Percentiles rank a stretch among this genome's conserved stretches.
Conservation (phyloP, 2,797 vertebrate genomes). For the Takifugu rubripes region DNA sequence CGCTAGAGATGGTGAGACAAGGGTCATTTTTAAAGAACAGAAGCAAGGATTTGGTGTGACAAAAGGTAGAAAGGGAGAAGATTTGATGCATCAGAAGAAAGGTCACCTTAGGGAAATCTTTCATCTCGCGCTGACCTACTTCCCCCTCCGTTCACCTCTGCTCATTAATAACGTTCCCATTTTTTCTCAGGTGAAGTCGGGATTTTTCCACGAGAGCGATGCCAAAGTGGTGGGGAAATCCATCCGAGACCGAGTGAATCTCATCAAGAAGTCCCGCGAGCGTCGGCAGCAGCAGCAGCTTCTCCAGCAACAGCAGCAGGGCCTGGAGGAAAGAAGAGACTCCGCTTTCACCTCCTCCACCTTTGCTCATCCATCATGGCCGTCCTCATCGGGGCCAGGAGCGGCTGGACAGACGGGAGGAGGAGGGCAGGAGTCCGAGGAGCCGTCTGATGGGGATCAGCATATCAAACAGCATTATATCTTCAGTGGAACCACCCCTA, state of each 20-base stretch:
- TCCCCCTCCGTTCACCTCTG: conserved; percentile 7
- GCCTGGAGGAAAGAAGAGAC: conserved; percentile 76
- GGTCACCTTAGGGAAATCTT: conserved; percentile 12
- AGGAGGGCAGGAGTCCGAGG: conserved; percentile 75
- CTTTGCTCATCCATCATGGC: conserved; percentile 61
- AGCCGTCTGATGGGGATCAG: conserved; percentile 84
- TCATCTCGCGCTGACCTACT: conserved; percentile 25
- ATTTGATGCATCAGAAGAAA: conserved; percentile 7
- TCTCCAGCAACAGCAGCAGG: conserved; percentile 57
- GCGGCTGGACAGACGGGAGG: conserved; percentile 38
- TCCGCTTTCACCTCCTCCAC: conserved; percentile 63
- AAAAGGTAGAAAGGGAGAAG: conserved; percentile 1
- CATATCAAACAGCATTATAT: conserved; percentile 79
- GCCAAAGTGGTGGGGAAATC: conserved; percentile 94
- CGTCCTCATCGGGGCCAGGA: conserved; percentile 59
- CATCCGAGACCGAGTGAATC: conserved; percentile 86
- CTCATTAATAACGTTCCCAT: conserved; percentile 4
- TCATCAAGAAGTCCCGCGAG: conserved; percentile 88
- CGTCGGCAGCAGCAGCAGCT: conserved; percentile 75
- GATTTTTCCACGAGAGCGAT: conserved; percentile 95
- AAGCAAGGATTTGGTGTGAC: conserved; percentile 1
- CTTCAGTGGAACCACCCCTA: conserved; percentile 54
- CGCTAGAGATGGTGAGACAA: conserved; percentile 89
- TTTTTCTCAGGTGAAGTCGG: conserved; percentile 84
- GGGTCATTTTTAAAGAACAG: conserved; percentile 4